Evolutionary conservation across 2,113 vertebrate genomes (phyloP).

Genomic region (Gorsachius goisagi): DNA sequence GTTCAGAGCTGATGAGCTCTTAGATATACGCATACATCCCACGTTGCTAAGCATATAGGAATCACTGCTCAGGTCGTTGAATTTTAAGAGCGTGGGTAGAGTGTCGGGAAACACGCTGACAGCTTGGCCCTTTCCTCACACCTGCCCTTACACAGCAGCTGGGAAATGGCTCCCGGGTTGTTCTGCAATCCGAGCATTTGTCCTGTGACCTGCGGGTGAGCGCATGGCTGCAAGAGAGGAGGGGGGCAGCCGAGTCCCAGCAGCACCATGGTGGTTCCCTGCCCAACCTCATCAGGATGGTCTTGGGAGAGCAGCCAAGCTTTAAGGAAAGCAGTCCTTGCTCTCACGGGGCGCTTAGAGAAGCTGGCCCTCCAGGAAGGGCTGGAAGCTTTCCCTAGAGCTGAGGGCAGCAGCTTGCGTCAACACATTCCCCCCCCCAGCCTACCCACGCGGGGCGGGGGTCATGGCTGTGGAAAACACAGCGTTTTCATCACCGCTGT

Average conservation of each 20-base stretch:
- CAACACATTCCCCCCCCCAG: rapidly evolving
- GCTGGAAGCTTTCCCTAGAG: not conserved
- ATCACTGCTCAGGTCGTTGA: not conserved
- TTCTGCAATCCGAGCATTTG: not conserved
- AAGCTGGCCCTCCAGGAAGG: not conserved
- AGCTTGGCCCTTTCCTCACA: not conserved
- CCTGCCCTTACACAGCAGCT: not conserved
- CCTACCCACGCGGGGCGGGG: rapidly evolving
- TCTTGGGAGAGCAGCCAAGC: not conserved
- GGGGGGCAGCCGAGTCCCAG: not conserved
- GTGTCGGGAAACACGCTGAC: not conserved
- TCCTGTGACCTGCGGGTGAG: not conserved
- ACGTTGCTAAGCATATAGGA: rapidly evolving
- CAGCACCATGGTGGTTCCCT: rapidly evolving
- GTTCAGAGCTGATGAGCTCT: not conserved
- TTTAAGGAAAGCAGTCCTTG: not conserved
- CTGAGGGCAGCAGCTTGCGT: not conserved
- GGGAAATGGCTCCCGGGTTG: not conserved
- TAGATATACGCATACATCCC: rapidly evolving
- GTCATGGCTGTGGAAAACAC: not conserved
- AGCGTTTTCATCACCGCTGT: rapidly evolving
- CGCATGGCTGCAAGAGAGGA: rapidly evolving
- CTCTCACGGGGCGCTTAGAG: not conserved
- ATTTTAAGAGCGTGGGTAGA: not conserved
- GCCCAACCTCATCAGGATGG: no score